These are phyloP conservation scores for Apis mellifera DNA, from an alignment of 1,140 invertebrate species.

Conservation along the genomic window Amel_HAv3.1 CM009932.2:12337001-12337500, in stretches of 20 bases:
- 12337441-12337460: conserved; percentile 22
- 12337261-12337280: no score
- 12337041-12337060: conserved; percentile 1
- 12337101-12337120: no score
- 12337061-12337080: neutral
- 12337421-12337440: conserved; percentile 55
- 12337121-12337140: conserved; percentile 31
- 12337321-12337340: conserved; percentile 51
- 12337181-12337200: conserved; percentile 58
- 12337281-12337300: conserved; percentile 34
- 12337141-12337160: conserved; percentile 51
- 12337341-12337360: conserved; percentile 52
- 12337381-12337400: conserved; percentile 53
- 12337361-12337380: conserved; percentile 52
- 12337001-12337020: neutral
- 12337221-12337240: conserved; percentile 20
- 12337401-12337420: conserved; percentile 57
- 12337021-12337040: conserved; percentile 18
- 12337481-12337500: conserved; percentile 9
- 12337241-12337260: neutral
- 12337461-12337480: conserved; percentile 50
- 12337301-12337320: conserved; percentile 57
- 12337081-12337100: neutral
- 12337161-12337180: conserved; percentile 51
- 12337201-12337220: conserved; percentile 62